A percentile compares a stretch with the other conserved stretches of the same genome.
These are phyloP conservation scores for Rhegmatorhina hoffmannsi DNA, from an alignment of 2,113 vertebrate genomes.

Conservation along the genomic window DNA sequence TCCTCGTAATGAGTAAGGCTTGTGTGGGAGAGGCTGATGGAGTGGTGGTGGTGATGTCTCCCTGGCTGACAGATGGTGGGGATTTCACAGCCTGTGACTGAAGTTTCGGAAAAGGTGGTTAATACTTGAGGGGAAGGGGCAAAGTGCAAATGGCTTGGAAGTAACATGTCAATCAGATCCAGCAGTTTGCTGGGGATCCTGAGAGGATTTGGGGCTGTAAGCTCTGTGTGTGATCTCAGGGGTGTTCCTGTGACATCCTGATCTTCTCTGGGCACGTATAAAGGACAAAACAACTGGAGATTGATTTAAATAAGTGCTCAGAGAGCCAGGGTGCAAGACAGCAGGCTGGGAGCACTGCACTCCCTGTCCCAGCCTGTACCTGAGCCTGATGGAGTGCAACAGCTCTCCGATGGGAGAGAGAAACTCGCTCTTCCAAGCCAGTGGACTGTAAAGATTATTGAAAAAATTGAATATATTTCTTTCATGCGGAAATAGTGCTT, in stretches of 20 bases:
- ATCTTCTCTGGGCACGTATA: background rate
- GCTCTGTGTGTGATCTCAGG: background rate
- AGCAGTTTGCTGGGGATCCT: background rate
- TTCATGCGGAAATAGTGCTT: slow-evolving; percentile 5
- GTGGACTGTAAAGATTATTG: background rate
- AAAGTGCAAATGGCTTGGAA: background rate
- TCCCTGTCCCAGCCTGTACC: background rate
- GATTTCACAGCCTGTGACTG: background rate
- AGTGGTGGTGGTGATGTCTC: background rate
- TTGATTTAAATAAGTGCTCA: too few species aligned
- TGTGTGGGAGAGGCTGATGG: background rate
- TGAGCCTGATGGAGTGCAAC: background rate
- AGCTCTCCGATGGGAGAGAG: background rate
- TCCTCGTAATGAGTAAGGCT: background rate
- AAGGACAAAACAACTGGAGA: background rate
- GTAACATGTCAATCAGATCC: rapidly evolving
- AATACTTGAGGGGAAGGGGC: background rate
- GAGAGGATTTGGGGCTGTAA: background rate
- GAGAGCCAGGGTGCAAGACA: background rate
- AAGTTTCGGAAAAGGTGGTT: background rate
- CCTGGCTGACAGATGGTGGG: background rate
- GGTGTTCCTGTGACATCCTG: background rate
- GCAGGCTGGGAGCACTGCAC: rapidly evolving
- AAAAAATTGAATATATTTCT: background rate
- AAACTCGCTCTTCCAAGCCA: background rate